phyloP scores from a whole-genome alignment of 2,113 vertebrate species.

The Halichoerus grypus region DNA sequence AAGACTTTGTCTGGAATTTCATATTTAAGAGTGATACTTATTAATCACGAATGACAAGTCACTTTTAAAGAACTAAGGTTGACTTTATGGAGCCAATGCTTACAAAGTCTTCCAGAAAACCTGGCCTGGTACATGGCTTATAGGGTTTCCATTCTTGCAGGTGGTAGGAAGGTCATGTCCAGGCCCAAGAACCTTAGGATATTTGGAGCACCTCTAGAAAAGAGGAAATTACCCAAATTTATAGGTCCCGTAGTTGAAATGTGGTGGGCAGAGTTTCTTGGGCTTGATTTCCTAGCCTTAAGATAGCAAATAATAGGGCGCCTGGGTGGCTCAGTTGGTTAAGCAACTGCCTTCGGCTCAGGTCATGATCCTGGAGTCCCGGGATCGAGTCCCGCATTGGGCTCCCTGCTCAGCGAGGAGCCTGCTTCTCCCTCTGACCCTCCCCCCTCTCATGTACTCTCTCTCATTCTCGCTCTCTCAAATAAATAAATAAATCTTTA shows the following conservation, averaged over 20 bases:
- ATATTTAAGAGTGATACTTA: constrained; percentile 35
- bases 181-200: background rate
- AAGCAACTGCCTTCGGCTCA: too few relatives aligned
- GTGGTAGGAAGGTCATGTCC: background rate
- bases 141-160: background rate
- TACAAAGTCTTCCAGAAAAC: background rate
- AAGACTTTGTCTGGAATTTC: constrained; percentile 5
- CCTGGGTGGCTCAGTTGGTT: too few relatives aligned
- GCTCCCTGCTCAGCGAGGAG: too few relatives aligned
- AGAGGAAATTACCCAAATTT: background rate
- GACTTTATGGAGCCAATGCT: background rate
- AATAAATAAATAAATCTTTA: too few relatives aligned
- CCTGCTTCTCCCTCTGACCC: too few relatives aligned
- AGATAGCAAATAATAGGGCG: background rate
- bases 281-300: constrained; percentile 32
- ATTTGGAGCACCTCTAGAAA: background rate
- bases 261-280: background rate
- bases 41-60: background rate
- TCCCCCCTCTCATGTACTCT: too few relatives aligned
- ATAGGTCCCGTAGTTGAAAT: background rate
- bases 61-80: background rate
- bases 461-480: too few relatives aligned
- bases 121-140: background rate
- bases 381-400: too few relatives aligned
- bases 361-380: too few relatives aligned